These are phyloP conservation scores for Hipposideros armiger DNA, from an alignment of 2,113 vertebrate genomes.

Conservation along the genomic window DNA sequence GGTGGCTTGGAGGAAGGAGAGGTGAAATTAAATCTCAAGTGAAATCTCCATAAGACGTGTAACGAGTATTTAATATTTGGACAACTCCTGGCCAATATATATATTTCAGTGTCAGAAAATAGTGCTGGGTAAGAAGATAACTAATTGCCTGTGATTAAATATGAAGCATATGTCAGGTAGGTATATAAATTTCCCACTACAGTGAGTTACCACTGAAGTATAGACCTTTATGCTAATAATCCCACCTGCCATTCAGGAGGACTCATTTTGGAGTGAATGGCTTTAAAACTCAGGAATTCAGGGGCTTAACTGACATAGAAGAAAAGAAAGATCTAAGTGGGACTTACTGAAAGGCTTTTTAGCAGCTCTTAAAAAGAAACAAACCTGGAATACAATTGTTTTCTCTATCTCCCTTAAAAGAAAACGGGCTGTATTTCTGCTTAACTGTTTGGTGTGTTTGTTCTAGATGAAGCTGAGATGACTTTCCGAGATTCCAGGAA, in stretches of 20 bases:
- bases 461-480: neutral
- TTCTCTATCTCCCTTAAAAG: neutral
- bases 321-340: too few species aligned
- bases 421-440: neutral
- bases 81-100: neutral
- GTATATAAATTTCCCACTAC: rapidly evolving
- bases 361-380: neutral
- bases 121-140: neutral
- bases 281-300: neutral
- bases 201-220: neutral
- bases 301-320: neutral
- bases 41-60: neutral
- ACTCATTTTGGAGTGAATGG: neutral
- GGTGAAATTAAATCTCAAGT: neutral
- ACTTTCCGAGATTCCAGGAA: neutral
- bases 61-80: neutral
- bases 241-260: neutral
- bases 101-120: neutral
- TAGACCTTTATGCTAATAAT: neutral
- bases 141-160: neutral
- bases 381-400: neutral
- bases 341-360: neutral
- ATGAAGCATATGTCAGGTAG: rapidly evolving
- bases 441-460: neutral
- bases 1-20: neutral